Conservation (phyloP, 2,888 invertebrate species). For the Lamellibrachia satsuma region DNA sequence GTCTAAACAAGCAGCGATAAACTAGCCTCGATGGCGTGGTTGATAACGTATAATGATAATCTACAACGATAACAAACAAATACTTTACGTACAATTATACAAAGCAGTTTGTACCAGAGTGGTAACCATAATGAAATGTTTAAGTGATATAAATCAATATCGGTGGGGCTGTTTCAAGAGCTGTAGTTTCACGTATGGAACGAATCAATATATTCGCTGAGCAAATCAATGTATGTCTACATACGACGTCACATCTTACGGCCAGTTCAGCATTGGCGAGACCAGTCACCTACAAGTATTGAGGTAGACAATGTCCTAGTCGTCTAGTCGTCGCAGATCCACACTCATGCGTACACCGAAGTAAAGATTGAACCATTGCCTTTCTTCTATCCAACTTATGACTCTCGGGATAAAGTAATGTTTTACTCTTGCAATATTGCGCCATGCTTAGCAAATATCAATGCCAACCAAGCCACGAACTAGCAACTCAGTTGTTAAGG, state of each 20-base stretch:
- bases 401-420: too few relatives aligned
- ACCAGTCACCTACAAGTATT: too few relatives aligned
- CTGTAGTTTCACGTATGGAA: neutral
- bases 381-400: too few relatives aligned
- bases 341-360: too few relatives aligned
- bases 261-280: too few relatives aligned
- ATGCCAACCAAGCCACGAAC: too few relatives aligned
- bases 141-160: neutral
- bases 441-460: too few relatives aligned
- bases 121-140: neutral
- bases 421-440: too few relatives aligned
- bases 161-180: neutral
- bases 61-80: neutral
- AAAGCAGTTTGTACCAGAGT: neutral
- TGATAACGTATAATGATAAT: neutral
- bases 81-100: neutral
- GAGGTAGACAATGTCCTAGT: too few relatives aligned
- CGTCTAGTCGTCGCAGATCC: too few relatives aligned
- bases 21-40: slow-evolving; percentile 8
- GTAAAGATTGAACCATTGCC: too few relatives aligned
- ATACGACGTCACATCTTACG: neutral
- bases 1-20: neutral
- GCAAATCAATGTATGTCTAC: neutral
- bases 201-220: neutral
- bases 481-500: too few relatives aligned